These are phyloP conservation scores for Cloeon dipterum DNA, from an alignment of 2,888 invertebrate species.

Conservation along the genomic window DNA sequence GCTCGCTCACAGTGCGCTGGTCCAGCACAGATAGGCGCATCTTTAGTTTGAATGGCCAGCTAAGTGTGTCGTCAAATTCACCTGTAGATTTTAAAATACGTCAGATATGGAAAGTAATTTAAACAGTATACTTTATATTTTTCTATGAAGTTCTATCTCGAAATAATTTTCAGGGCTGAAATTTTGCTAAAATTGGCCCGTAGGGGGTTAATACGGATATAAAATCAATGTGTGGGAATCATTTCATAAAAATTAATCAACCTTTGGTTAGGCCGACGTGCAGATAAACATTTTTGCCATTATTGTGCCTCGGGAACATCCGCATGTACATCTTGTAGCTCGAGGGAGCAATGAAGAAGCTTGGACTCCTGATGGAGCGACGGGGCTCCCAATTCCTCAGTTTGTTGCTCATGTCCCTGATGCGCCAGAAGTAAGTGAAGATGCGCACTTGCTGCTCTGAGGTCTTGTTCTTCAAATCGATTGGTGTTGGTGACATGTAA, in stretches of 20 bases:
- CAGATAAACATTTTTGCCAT: constrained; percentile 16
- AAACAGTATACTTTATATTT: too few species aligned
- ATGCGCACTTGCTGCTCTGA: constrained; percentile 10
- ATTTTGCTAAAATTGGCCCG: too few species aligned
- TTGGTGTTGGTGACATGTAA: constrained; percentile 10
- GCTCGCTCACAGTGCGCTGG: constrained; percentile 7
- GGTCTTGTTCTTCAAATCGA: not conserved
- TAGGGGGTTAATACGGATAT: too few species aligned
- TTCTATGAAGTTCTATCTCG: too few species aligned
- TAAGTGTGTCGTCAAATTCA: constrained; percentile 14
- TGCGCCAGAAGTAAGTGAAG: constrained; percentile 19
- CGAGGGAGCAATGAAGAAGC: constrained; percentile 16
- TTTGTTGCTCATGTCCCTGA: constrained; percentile 16
- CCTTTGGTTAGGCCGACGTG: constrained; percentile 19
- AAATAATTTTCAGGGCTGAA: too few species aligned
- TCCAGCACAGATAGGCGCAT: constrained; percentile 16
- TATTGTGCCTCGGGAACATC: constrained; percentile 17
- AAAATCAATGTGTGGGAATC: too few species aligned
- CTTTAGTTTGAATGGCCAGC: constrained; percentile 19
- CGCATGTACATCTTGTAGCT: constrained; percentile 19
- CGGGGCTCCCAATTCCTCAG: constrained; percentile 16
- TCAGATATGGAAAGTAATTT: too few species aligned
- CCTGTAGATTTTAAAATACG: too few species aligned
- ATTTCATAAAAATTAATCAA: too few species aligned
- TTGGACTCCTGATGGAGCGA: constrained; percentile 16